Percentiles rank a stretch among this genome's conserved stretches.
Evolutionary conservation across 2,888 invertebrate species (phyloP).

Genomic region (Lasioglossum morio): DNA sequence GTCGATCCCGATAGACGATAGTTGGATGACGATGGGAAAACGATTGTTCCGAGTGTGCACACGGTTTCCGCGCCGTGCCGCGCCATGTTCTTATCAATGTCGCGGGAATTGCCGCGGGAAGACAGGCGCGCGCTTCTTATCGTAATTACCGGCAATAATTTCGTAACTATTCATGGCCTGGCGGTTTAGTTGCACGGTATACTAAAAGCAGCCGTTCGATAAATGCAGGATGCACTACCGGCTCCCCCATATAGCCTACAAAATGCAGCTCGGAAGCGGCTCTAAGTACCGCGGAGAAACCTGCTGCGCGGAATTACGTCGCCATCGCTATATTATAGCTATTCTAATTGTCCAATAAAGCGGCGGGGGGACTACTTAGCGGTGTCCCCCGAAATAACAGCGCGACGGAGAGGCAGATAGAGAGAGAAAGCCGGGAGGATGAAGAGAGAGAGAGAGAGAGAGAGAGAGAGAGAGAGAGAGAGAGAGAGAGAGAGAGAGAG

Average conservation of each 20-base stretch:
- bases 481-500: background rate
- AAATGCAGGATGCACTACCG: slow-evolving; percentile 64
- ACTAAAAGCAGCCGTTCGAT: slow-evolving; percentile 71
- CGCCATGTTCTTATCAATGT: slow-evolving; percentile 36
- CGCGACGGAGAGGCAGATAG: background rate
- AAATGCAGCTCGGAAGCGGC: slow-evolving; percentile 64
- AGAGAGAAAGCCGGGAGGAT: background rate
- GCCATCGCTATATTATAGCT: slow-evolving; percentile 49
- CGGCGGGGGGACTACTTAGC: slow-evolving; percentile 25
- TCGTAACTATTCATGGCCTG: slow-evolving; percentile 55
- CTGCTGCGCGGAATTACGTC: slow-evolving; percentile 61
- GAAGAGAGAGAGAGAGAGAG: too few species aligned
- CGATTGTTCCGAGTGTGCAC: background rate
- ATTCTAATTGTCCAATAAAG: slow-evolving; percentile 66
- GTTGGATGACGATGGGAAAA: background rate
- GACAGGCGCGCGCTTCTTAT: slow-evolving; percentile 53
- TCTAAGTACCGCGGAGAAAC: slow-evolving; percentile 60
- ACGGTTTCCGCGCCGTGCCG: background rate
- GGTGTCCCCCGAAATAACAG: slow-evolving; percentile 26
- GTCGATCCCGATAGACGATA: background rate
- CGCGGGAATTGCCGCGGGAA: slow-evolving; percentile 50
- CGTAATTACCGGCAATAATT: slow-evolving; percentile 64
- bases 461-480: too few species aligned
- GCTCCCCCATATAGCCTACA: slow-evolving; percentile 60
- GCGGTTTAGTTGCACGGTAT: slow-evolving; percentile 49